Conservation (phyloP, 2,888 invertebrate species). For the Trachelus troglodyta region DNA sequence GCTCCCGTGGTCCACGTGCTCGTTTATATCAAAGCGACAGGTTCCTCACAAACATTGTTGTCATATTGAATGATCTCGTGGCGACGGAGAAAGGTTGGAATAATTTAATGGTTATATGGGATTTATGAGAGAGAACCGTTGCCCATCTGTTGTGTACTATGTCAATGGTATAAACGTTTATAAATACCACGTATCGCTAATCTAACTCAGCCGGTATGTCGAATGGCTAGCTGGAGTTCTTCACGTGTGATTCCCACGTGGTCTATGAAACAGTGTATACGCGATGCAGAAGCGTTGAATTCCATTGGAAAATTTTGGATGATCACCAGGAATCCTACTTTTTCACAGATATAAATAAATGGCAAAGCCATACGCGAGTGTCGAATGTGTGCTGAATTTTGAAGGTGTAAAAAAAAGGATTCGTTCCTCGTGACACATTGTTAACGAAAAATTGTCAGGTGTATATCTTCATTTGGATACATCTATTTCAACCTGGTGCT, state of each 20-base stretch:
- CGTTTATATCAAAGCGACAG: neutral
- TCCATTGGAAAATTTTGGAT: neutral
- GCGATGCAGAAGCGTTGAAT: neutral
- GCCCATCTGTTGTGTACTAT: neutral
- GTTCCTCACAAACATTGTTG: neutral
- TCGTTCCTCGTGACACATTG: too few relatives aligned
- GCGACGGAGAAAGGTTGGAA: neutral
- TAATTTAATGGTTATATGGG: neutral
- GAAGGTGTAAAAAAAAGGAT: neutral
- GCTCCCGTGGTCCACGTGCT: constrained; percentile 17
- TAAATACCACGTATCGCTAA: too few relatives aligned
- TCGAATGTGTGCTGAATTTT: neutral
- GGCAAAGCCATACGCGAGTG: neutral
- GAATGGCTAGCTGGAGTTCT: neutral
- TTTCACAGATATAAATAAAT: neutral
- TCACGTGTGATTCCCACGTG: neutral
- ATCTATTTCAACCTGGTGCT: neutral
- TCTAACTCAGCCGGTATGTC: neutral
- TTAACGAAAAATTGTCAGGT: neutral
- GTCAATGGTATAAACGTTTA: neutral
- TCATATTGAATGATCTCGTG: neutral
- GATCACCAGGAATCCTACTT: neutral
- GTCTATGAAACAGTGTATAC: neutral
- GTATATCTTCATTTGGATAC: neutral
- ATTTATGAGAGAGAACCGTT: neutral